Percentiles rank a stretch among this genome's conserved stretches.
These are phyloP conservation scores for Sebastes matsubarae DNA, from an alignment of 2,797 vertebrate genomes.

Conservation along the genomic window DNA sequence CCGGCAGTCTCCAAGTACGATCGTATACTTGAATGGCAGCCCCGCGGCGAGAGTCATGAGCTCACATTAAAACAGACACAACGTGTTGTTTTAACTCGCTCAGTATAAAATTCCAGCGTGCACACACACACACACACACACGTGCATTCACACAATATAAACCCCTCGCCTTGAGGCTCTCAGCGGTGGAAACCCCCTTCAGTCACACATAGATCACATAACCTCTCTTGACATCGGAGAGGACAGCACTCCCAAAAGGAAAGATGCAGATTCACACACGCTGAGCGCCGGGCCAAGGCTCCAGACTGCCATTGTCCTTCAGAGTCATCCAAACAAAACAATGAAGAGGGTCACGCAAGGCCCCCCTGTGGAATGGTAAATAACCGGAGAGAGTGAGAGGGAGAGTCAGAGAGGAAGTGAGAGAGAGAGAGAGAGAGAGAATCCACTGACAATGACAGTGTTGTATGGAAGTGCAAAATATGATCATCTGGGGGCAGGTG, in stretches of 20 bases:
- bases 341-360: slow-evolving; percentile 70
- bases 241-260: slow-evolving; percentile 69
- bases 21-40: slow-evolving; percentile 48
- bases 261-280: slow-evolving; percentile 75
- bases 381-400: slow-evolving; percentile 53
- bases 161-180: slow-evolving; percentile 50
- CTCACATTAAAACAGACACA: slow-evolving; percentile 62
- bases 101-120: slow-evolving; percentile 45
- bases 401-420: slow-evolving; percentile 26
- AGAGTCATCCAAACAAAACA: slow-evolving; percentile 77
- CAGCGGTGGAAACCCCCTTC: slow-evolving; percentile 75
- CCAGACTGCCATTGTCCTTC: slow-evolving; percentile 77
- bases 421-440: slow-evolving; percentile 5
- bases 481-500: slow-evolving; percentile 66
- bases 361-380: slow-evolving; percentile 71
- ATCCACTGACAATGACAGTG: slow-evolving; percentile 46
- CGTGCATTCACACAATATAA: slow-evolving; percentile 26
- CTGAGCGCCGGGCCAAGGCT: slow-evolving; percentile 62
- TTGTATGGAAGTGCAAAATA: slow-evolving; percentile 63
- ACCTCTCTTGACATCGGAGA: slow-evolving; percentile 74
- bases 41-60: slow-evolving; percentile 60
- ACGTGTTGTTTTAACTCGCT: slow-evolving; percentile 66
- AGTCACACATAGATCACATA: slow-evolving; percentile 77
- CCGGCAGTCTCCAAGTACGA: slow-evolving; percentile 23
- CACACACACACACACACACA: background rate